These are phyloP conservation scores for Trypoxylon attenuatum DNA, from an alignment of 2,888 invertebrate species.

Conservation along the genomic window DNA sequence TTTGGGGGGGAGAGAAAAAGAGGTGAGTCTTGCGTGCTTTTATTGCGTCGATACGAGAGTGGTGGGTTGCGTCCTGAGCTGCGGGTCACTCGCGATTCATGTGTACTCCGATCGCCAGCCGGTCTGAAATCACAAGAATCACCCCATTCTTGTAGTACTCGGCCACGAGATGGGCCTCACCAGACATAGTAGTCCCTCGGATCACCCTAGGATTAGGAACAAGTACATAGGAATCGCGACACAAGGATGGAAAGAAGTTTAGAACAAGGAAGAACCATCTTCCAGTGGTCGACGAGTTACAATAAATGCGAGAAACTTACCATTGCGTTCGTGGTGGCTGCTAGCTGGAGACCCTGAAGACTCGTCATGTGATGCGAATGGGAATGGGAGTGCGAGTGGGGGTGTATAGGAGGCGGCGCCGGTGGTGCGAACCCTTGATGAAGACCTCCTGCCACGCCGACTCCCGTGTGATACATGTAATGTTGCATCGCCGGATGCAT, in stretches of 20 bases:
- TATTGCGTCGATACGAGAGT: constrained; percentile 47
- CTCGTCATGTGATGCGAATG: constrained; percentile 77
- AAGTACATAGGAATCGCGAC: neutral
- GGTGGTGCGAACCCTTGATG: constrained; percentile 73
- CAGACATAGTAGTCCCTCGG: neutral
- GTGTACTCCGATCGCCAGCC: constrained; percentile 95
- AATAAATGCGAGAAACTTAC: constrained; percentile 71
- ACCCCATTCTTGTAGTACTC: neutral
- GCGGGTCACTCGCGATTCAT: constrained; percentile 82
- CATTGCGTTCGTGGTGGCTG: constrained; percentile 79
- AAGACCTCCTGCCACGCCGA: constrained; percentile 71
- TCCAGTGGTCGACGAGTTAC: neutral
- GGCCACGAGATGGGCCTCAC: neutral
- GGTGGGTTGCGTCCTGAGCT: constrained; percentile 70
- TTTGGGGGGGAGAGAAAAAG: constrained; percentile 25
- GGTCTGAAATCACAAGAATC: constrained; percentile 81
- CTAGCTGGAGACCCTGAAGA: constrained; percentile 77
- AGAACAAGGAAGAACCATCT: neutral
- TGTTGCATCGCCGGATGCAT: constrained; percentile 75
- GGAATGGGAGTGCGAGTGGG: constrained; percentile 74
- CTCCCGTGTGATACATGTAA: constrained; percentile 74
- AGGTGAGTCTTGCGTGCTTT: constrained; percentile 18
- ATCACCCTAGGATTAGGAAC: neutral
- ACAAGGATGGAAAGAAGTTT: neutral
- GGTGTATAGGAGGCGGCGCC: constrained; percentile 73